These are phyloP conservation scores for Macrotrachela quadricornifera DNA, from an alignment of 1,140 invertebrate genomes.

Conservation along the genomic window DNA sequence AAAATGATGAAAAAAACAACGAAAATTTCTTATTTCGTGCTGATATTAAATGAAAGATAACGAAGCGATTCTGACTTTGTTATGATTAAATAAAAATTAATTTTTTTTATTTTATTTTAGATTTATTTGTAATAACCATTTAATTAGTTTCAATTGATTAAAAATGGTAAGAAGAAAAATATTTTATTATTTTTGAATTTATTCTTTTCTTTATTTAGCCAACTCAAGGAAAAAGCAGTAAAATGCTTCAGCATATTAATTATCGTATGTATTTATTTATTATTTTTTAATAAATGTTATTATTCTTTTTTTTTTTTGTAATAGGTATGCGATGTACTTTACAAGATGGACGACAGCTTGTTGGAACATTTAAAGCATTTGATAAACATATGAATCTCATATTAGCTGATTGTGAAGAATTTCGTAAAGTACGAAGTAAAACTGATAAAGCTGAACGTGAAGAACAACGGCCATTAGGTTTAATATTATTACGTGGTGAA, in stretches of 20 bases:
- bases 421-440: conserved; percentile 71
- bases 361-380: conserved; percentile 48
- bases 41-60: too few relatives aligned
- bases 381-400: conserved; percentile 93
- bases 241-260: conserved; percentile 95
- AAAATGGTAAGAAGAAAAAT: too few relatives aligned
- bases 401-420: conserved; percentile 76
- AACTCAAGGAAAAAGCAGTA: conserved; percentile 80
- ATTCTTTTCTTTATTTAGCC: not conserved
- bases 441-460: conserved; percentile 65
- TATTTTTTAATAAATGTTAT: too few relatives aligned
- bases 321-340: conserved; percentile 58
- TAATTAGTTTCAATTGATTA: too few relatives aligned
- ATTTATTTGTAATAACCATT: too few relatives aligned
- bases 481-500: conserved; percentile 80
- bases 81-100: too few relatives aligned
- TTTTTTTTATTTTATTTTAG: too few relatives aligned
- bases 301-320: too few relatives aligned
- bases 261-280: conserved; percentile 42
- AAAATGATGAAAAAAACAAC: too few relatives aligned
- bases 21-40: too few relatives aligned
- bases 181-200: not conserved
- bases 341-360: conserved; percentile 88
- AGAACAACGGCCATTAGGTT: conserved; percentile 81
- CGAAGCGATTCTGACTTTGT: too few relatives aligned